These are phyloP conservation scores for Palythoa caribaeorum DNA, from an alignment of 92 coral and sea anemone species.

Conservation along the genomic window DNA sequence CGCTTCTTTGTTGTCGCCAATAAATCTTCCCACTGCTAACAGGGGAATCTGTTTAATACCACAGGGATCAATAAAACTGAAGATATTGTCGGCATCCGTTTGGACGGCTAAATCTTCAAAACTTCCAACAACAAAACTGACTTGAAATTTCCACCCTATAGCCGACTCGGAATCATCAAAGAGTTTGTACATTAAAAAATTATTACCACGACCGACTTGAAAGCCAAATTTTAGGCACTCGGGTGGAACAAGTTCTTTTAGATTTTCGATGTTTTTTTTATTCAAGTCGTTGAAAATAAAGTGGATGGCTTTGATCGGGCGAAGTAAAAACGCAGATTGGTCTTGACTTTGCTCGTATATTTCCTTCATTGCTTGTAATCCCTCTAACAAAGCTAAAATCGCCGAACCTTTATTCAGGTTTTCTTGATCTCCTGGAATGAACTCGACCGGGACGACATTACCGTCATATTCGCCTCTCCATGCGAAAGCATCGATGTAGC, in stretches of 20 bases:
- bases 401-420: slow-evolving; percentile 7
- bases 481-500: slow-evolving; percentile 28
- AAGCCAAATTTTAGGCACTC: not conserved
- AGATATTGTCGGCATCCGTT: not conserved
- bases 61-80: slow-evolving; percentile 30
- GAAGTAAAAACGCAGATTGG: no score
- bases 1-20: not conserved
- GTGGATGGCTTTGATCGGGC: not conserved
- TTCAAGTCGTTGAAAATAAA: slow-evolving; percentile 18
- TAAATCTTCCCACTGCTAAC: slow-evolving; percentile 1
- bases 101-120: slow-evolving; percentile 14
- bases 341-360: not conserved
- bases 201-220: not conserved
- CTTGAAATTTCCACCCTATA: not conserved
- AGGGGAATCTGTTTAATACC: slow-evolving; percentile 20
- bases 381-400: slow-evolving; percentile 12
- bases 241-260: not conserved
- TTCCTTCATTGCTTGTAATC: not conserved
- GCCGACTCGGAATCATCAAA: not conserved
- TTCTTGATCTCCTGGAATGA: not conserved
- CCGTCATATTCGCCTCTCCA: slow-evolving; percentile 15
- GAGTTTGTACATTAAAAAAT: not conserved
- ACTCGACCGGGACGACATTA: no score
- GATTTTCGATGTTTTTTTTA: not conserved
- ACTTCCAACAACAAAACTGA: not conserved